Percentiles rank a stretch among this genome's conserved stretches.
These are phyloP conservation scores for Hemaris fuciformis DNA, from an alignment of 2,888 invertebrate genomes.

Conservation along the genomic window DNA sequence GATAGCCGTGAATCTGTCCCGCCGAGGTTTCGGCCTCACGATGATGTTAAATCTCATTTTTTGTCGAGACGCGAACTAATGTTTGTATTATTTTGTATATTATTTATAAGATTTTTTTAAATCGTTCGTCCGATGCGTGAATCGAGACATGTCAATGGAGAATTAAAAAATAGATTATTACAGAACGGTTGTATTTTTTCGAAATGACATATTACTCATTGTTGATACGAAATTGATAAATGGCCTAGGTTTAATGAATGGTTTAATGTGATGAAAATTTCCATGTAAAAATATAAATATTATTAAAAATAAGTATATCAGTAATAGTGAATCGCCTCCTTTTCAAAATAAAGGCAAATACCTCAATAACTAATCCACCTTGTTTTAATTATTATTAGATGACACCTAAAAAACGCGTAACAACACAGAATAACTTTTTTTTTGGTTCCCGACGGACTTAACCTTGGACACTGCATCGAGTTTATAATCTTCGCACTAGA, in stretches of 20 bases:
- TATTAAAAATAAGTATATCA: conserved; percentile 76
- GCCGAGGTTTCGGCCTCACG: conserved; percentile 56
- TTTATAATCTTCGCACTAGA: too few species aligned
- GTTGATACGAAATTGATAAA: conserved; percentile 74
- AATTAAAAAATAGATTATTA: conserved; percentile 63
- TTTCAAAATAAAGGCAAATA: conserved; percentile 78
- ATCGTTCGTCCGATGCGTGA: conserved; percentile 51
- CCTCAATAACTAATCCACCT: conserved; percentile 70
- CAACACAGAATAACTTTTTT: conserved; percentile 4
- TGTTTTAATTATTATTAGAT: conserved; percentile 64
- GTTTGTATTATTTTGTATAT: conserved; percentile 82
- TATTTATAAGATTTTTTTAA: conserved; percentile 77
- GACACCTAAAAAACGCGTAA: conserved; percentile 14
- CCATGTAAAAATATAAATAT: conserved; percentile 81
- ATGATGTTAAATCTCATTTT: conserved; percentile 73
- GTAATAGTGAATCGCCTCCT: conserved; percentile 79
- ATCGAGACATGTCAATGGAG: conserved; percentile 56
- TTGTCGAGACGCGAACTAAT: conserved; percentile 62
- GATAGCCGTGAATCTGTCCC: conserved; percentile 65
- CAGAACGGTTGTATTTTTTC: conserved; percentile 78
- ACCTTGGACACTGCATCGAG: not conserved
- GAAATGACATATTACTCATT: conserved; percentile 70
- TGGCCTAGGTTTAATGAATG: conserved; percentile 73
- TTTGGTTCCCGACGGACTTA: conserved; percentile 22
- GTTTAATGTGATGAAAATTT: conserved; percentile 79